Evolutionary conservation across 2,888 invertebrate genomes (phyloP).

Genomic region (Pseudoips prasinana): DNA sequence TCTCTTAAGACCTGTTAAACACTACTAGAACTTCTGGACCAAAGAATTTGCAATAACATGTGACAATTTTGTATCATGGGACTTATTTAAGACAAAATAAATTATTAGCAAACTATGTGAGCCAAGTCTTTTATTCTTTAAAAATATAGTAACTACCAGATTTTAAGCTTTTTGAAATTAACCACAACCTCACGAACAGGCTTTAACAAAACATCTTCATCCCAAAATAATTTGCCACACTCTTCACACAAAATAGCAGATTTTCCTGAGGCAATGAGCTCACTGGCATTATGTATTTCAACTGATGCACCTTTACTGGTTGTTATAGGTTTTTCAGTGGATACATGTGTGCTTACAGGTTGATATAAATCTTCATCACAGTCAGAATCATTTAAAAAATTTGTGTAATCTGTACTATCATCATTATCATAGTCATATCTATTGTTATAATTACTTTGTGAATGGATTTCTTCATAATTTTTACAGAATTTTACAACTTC

Average conservation of each 20-base stretch:
- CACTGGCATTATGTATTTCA: slow-evolving; percentile 75
- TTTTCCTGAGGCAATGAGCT: slow-evolving; percentile 67
- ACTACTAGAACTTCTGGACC: too few species aligned
- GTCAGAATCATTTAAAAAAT: slow-evolving; percentile 69
- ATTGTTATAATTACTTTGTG: slow-evolving; percentile 21
- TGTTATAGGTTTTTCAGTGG: slow-evolving; percentile 46
- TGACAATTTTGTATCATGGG: slow-evolving; percentile 1
- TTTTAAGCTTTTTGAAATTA: slow-evolving; percentile 38
- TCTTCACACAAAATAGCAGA: slow-evolving; percentile 85
- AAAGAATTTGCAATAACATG: neutral
- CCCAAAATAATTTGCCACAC: slow-evolving; percentile 91
- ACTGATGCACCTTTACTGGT: slow-evolving; percentile 81
- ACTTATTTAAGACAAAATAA: slow-evolving; percentile 23
- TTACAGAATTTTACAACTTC: slow-evolving; percentile 55
- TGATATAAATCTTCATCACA: slow-evolving; percentile 56
- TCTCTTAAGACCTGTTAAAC: too few species aligned
- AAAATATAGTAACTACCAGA: slow-evolving; percentile 29
- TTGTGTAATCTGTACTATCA: slow-evolving; percentile 50
- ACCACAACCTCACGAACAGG: slow-evolving; percentile 45
- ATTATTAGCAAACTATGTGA: slow-evolving; percentile 15
- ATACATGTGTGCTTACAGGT: slow-evolving; percentile 27
- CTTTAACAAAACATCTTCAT: slow-evolving; percentile 62
- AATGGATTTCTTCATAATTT: slow-evolving; percentile 37
- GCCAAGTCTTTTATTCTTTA: slow-evolving; percentile 22
- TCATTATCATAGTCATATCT: slow-evolving; percentile 51